Conservation (phyloP, 2,797 vertebrate species). For the Tachyglossus aculeatus region DNA sequence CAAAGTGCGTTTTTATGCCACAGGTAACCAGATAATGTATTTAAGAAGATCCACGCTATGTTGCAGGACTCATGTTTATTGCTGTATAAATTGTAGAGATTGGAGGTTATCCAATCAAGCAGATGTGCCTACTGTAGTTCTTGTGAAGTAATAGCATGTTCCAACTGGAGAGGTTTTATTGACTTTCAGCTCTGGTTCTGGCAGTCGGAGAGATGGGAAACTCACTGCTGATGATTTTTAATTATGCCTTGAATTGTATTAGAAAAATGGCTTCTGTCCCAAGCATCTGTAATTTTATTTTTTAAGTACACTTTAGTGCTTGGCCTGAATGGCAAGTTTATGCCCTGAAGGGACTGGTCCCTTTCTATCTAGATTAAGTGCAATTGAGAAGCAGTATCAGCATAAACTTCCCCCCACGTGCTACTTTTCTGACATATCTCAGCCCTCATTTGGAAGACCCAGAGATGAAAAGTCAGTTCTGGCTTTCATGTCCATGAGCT, state of each 20-base stretch:
- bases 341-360: not conserved
- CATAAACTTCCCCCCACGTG: not conserved
- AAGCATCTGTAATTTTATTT: not conserved
- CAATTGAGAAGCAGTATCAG: not conserved
- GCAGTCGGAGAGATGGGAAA: not conserved
- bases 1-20: too few species aligned
- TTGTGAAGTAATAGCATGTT: not conserved
- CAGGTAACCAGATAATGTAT: too few species aligned
- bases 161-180: not conserved
- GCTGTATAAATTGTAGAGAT: not conserved
- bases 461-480: not conserved
- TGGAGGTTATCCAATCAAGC: not conserved
- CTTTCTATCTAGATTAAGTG: not conserved
- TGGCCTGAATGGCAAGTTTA: not conserved
- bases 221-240: not conserved
- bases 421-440: not conserved
- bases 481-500: not conserved
- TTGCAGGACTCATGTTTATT: not conserved
- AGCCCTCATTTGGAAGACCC: not conserved
- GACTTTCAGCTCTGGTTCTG: not conserved
- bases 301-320: not conserved
- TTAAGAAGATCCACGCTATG: too few species aligned
- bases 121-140: constrained; percentile 1
- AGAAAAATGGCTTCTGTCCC: not conserved
- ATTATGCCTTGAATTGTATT: not conserved